Evolutionary conservation across 2,113 vertebrate species (phyloP), one percentile per base, ranked within the genome.

Genomic region (Gallinago paraguaiae): DNA sequence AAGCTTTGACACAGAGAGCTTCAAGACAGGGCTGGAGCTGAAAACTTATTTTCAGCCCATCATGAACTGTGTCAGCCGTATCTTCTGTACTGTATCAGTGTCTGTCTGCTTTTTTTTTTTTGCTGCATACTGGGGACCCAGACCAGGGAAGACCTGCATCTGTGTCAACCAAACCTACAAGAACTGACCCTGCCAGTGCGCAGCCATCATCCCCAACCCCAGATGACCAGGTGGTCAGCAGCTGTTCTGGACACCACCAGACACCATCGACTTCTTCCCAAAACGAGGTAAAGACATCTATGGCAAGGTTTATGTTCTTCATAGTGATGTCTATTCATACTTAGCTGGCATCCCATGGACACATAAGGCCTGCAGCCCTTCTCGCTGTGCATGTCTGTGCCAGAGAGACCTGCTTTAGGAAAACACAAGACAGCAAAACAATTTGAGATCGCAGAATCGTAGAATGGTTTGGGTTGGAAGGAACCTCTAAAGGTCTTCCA

Each of bases 101-200:
- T 75, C 60, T 88, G 10, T 82, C 70, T 92, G 45, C n/a, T 96
- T 95, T 33, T 41, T 95, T 33, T 41, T 80, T 95, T 86, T 76
- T 65, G 56, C 61, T 95, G 79, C 24, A 3, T 46, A 0, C 0
- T 68, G 86, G 84, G 81, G 57, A 93, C 39, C 35, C 94, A 97
- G 94, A 43, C 65, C 72, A 60, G 71, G 51, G 51, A 0, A 92
- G 69, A 48, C 86, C 0, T 8, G 2, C 18, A 82, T 1, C 61
- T 51, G 15, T 10, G 12, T 0, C 94, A 81, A 25, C 80, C 86
- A 71, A 46, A 37, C 23, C 82, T 19, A 5, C 16, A 54, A 25
- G 19, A 10, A 13, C 56, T 68, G 74, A 46, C 53, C 65, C 89
- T 43, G 10, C 30, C 86, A 68, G 64, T 3, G 1, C 35, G 3